phyloP scores from a whole-genome alignment of 1,140 invertebrate genomes.

The Apis florea region DNA sequence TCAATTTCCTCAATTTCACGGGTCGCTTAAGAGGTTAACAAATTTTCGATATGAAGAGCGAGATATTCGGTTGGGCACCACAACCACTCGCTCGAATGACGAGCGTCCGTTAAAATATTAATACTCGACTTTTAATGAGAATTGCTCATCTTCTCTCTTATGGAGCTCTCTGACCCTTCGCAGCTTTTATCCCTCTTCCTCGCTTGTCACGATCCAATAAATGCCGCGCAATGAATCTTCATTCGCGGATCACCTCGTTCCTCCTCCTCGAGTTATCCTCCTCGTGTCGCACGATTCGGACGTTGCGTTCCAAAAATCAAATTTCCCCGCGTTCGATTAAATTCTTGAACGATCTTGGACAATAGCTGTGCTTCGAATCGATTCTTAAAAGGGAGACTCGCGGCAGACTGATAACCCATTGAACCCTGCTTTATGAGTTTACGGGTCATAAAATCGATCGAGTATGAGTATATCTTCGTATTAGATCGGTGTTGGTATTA shows the following conservation, averaged over 20 bases:
- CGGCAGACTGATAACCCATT: constrained; percentile 1
- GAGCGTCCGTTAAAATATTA: constrained; percentile 65
- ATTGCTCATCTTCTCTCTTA: constrained; percentile 55
- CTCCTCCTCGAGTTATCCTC: too few relatives aligned
- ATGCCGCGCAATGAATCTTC: constrained; percentile 57
- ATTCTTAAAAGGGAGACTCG: constrained; percentile 8
- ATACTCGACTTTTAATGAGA: constrained; percentile 67
- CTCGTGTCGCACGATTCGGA: constrained; percentile 18
- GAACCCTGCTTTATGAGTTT: constrained; percentile 14
- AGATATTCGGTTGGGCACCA: constrained; percentile 56
- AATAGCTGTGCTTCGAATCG: not conserved
- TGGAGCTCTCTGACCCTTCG: constrained; percentile 52
- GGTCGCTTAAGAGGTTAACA: not conserved
- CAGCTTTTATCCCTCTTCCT: constrained; percentile 21
- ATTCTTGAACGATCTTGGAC: constrained; percentile 53
- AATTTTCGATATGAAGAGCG: not conserved
- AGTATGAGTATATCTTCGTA: not conserved
- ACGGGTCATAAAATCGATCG: not conserved
- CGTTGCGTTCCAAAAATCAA: constrained; percentile 47
- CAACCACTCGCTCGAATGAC: constrained; percentile 45
- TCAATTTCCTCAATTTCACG: too few relatives aligned
- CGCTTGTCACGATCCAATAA: constrained; percentile 64
- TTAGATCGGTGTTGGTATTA: not conserved
- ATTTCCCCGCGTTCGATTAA: constrained; percentile 43
- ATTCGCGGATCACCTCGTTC: constrained; percentile 43